Evolutionary conservation across 1,140 invertebrate genomes (phyloP).

Genomic region (Phenacoccus solenopsis): DNA sequence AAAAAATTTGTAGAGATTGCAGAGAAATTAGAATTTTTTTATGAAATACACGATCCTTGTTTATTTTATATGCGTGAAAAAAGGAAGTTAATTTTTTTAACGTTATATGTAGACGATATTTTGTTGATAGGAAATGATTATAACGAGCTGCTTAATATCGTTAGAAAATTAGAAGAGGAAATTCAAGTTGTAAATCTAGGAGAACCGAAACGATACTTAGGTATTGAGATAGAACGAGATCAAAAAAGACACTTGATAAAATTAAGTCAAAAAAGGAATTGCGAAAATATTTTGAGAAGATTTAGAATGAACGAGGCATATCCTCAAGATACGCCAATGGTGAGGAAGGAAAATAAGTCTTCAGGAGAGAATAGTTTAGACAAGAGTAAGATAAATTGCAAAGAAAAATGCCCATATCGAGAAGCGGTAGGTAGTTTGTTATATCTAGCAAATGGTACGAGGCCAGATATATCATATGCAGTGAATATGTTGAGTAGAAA

Average conservation of each 20-base stretch:
- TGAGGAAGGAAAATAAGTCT: conserved; percentile 28
- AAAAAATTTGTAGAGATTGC: too few species aligned
- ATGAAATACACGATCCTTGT: not conserved
- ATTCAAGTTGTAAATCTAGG: conserved; percentile 32
- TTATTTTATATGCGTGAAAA: not conserved
- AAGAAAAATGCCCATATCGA: conserved; percentile 24
- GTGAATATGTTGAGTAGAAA: conserved; percentile 31
- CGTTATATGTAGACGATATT: not conserved
- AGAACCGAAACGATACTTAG: conserved; percentile 27
- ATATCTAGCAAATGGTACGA: conserved; percentile 30
- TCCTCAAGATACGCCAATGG: not conserved
- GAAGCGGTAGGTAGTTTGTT: conserved; percentile 31
- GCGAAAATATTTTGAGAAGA: conserved; percentile 32
- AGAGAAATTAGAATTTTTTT: too few species aligned
- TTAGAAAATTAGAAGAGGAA: conserved; percentile 26
- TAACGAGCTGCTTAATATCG: not conserved
- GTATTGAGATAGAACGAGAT: conserved; percentile 14
- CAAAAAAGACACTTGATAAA: conserved; percentile 13
- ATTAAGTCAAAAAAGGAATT: conserved; percentile 33
- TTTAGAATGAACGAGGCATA: conserved; percentile 33
- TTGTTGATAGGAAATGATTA: not conserved
- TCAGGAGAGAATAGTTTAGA: not conserved
- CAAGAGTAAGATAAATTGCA: conserved; percentile 29
- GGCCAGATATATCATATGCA: conserved; percentile 34
- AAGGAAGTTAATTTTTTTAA: not conserved